A percentile compares a stretch with the other conserved stretches of the same genome.
phyloP scores from a whole-genome alignment of 2,113 vertebrate genomes.

The Candoia aspera region DNA sequence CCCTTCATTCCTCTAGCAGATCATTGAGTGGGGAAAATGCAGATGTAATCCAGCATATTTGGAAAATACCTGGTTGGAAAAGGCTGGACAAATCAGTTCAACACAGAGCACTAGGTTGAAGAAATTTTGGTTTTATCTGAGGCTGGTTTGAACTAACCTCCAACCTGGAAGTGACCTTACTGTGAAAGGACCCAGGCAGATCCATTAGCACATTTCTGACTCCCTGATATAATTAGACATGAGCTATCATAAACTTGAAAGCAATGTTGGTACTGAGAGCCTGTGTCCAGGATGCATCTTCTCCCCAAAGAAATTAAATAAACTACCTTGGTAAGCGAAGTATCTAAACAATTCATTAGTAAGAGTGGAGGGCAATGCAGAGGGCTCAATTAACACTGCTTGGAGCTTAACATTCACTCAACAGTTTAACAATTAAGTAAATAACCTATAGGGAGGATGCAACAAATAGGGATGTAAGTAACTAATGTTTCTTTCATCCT shows the following conservation, averaged over 20 bases:
- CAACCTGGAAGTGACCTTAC: background rate
- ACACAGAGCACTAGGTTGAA: background rate
- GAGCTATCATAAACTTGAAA: background rate
- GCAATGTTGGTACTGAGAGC: background rate
- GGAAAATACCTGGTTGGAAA: background rate
- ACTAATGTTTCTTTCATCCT: background rate
- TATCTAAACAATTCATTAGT: background rate
- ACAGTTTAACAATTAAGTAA: constrained; percentile 7
- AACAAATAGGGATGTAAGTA: background rate
- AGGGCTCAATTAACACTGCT: constrained; percentile 14
- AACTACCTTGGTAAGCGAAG: background rate
- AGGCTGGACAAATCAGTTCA: background rate
- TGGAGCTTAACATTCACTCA: background rate
- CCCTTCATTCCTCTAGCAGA: background rate
- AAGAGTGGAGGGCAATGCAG: background rate
- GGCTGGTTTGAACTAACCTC: background rate
- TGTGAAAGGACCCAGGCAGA: background rate
- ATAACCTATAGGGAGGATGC: background rate
- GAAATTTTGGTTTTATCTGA: background rate
- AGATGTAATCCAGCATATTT: background rate
- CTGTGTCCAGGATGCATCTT: background rate
- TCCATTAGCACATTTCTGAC: background rate
- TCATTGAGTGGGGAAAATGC: background rate
- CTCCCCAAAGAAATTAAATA: background rate
- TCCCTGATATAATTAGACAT: background rate